phyloP scores from a whole-genome alignment of 2,888 invertebrate species.

The Macropis europaea region DNA sequence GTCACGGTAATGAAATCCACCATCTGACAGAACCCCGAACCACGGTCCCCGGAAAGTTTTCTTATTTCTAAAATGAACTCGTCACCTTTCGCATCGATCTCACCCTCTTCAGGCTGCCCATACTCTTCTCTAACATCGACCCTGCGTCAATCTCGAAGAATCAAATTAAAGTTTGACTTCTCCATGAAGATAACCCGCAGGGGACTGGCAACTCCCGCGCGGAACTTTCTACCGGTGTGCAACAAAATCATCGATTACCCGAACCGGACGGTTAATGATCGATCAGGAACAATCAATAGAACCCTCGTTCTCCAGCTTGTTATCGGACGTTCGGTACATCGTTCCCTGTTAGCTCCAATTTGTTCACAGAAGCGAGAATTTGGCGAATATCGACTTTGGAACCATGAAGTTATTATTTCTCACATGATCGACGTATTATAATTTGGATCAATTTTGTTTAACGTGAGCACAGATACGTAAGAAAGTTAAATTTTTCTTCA shows the following conservation, averaged over 20 bases:
- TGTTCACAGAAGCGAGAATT: no score
- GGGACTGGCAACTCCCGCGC: slow-evolving; percentile 35
- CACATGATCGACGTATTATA: no score
- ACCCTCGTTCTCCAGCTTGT: background rate
- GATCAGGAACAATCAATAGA: slow-evolving; percentile 9
- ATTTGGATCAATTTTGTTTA: no score
- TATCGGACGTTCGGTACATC: no score
- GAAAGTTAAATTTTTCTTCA: no score
- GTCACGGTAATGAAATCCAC: slow-evolving; percentile 53
- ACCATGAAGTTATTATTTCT: no score
- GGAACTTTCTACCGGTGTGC: slow-evolving; percentile 14
- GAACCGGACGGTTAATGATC: slow-evolving; percentile 26
- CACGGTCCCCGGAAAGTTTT: slow-evolving; percentile 47
- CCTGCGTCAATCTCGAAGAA: slow-evolving; percentile 51
- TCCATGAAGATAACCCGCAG: slow-evolving; percentile 18
- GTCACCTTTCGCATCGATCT: slow-evolving; percentile 57
- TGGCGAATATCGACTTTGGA: no score
- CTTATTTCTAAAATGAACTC: slow-evolving; percentile 63
- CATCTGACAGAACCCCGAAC: slow-evolving; percentile 44
- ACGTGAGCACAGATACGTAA: no score
- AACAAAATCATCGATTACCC: slow-evolving; percentile 36
- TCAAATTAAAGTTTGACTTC: slow-evolving; percentile 60
- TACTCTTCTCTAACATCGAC: slow-evolving; percentile 9
- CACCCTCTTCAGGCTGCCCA: background rate
- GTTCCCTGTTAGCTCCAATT: no score